Conservation (phyloP, 2,888 invertebrate genomes). For the Tetheella fluctuosa region DNA sequence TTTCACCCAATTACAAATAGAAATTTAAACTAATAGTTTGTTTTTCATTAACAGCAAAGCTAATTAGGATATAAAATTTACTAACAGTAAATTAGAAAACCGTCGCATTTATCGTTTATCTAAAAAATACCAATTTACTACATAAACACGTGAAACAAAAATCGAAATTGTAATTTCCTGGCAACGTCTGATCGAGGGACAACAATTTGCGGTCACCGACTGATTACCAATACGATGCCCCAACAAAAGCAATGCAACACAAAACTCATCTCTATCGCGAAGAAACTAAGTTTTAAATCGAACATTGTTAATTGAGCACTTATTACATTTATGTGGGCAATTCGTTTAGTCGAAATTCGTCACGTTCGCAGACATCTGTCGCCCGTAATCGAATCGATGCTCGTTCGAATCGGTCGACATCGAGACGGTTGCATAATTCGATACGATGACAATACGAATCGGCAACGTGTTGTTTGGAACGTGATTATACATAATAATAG, state of each 20-base stretch:
- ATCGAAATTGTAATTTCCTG: conserved; percentile 82
- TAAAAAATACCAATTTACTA: conserved; percentile 48
- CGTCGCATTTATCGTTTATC: conserved; percentile 30
- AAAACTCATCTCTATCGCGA: conserved; percentile 33
- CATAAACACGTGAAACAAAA: conserved; percentile 73
- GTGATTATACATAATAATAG: conserved; percentile 75
- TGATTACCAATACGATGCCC: conserved; percentile 78
- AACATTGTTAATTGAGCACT: conserved; percentile 20
- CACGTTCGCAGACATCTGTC: conserved; percentile 83
- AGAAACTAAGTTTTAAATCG: conserved; percentile 32
- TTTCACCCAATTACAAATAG: not conserved
- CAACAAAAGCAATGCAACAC: conserved; percentile 55
- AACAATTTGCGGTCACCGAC: conserved; percentile 83
- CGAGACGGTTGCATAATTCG: conserved; percentile 78
- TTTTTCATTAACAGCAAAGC: not conserved
- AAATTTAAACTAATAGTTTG: not conserved
- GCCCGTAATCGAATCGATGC: conserved; percentile 76
- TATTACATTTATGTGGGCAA: conserved; percentile 43
- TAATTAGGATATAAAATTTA: not conserved
- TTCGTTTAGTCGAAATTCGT: conserved; percentile 78
- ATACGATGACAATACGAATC: conserved; percentile 80
- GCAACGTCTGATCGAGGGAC: conserved; percentile 81
- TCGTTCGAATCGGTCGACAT: conserved; percentile 63
- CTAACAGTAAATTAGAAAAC: not conserved
- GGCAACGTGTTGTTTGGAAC: conserved; percentile 53